A percentile compares a stretch with the other conserved stretches of the same genome.
Evolutionary conservation across 2,113 vertebrate genomes (phyloP).

Genomic region (Ondatra zibethicus): DNA sequence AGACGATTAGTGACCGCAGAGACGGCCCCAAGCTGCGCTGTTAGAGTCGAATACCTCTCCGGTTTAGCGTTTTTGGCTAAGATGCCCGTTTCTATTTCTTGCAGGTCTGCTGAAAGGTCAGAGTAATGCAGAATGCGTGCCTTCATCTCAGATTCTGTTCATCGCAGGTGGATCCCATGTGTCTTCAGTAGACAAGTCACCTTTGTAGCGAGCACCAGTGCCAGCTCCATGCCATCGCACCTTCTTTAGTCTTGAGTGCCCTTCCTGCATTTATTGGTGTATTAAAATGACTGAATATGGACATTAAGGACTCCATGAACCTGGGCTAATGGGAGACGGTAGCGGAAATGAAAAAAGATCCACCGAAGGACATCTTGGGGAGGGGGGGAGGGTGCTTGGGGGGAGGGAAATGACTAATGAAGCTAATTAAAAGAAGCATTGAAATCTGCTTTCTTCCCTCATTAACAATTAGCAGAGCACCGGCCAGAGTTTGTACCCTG

Average conservation of each 20-base stretch:
- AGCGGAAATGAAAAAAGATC: conserved; percentile 91
- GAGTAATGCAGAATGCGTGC: conserved; percentile 96
- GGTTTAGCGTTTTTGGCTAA: conserved; percentile 86
- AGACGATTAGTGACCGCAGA: conserved; percentile 83
- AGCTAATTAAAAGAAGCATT: conserved; percentile 94
- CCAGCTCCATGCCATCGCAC: conserved; percentile 92
- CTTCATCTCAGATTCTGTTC: conserved; percentile 99
- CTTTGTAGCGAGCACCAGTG: conserved; percentile 92
- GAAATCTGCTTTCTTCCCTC: conserved; percentile 94
- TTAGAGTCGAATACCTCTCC: conserved; percentile 83
- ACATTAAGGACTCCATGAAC: conserved; percentile 94
- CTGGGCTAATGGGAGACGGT: conserved; percentile 92
- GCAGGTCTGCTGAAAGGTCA: conserved; percentile 98
- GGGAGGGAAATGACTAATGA: conserved; percentile 92
- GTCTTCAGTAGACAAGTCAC: conserved; percentile 93
- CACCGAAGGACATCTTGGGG: conserved; percentile 89
- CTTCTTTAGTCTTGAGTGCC: conserved; percentile 92
- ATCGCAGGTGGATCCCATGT: conserved; percentile 93
- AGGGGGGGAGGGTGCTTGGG: conserved; percentile 83
- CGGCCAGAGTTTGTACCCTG: conserved; percentile 91
- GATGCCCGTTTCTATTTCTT: conserved; percentile 89
- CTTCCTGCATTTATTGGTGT: conserved; percentile 93
- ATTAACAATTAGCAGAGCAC: conserved; percentile 94
- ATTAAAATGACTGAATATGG: conserved; percentile 93
- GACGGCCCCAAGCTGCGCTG: conserved; percentile 82